phyloP scores from a whole-genome alignment of 1,140 invertebrate species.

The Pogonognathellus flavescens region DNA sequence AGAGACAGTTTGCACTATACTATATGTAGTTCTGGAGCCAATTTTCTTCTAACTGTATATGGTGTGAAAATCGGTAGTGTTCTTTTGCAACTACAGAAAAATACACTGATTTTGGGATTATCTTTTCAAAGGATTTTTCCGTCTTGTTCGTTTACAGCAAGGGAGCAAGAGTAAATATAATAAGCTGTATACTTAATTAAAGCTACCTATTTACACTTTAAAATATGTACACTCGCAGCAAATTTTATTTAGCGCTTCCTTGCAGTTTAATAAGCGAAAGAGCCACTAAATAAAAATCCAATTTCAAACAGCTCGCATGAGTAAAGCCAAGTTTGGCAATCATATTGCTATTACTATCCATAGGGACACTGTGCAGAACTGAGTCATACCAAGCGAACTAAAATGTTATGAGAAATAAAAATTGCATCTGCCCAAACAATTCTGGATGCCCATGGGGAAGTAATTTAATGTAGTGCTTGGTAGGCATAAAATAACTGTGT shows the following conservation, averaged over 20 bases:
- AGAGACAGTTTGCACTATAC: too few relatives aligned
- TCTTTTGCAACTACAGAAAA: too few relatives aligned
- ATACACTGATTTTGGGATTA: too few relatives aligned
- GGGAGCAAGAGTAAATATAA: too few relatives aligned
- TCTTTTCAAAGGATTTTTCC: too few relatives aligned
- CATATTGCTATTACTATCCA: not conserved
- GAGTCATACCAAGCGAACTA: not conserved
- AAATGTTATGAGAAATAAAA: slow-evolving; percentile 45
- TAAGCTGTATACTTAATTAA: too few relatives aligned
- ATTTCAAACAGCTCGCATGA: not conserved
- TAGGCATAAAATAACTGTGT: slow-evolving; percentile 17
- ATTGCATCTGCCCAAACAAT: slow-evolving; percentile 30
- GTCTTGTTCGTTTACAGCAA: too few relatives aligned
- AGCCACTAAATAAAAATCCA: slow-evolving; percentile 35
- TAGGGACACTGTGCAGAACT: not conserved
- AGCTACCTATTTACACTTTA: not conserved
- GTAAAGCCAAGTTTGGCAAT: not conserved
- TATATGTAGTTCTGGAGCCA: too few relatives aligned
- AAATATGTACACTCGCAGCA: not conserved
- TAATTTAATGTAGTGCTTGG: slow-evolving; percentile 35
- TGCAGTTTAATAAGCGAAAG: not conserved
- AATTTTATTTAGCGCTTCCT: not conserved
- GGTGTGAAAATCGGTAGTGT: too few relatives aligned
- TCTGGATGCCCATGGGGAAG: slow-evolving; percentile 21
- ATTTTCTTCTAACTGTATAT: too few relatives aligned